Evolutionary conservation across 2,888 invertebrate genomes (phyloP), one percentile per base, ranked within the genome.

Genomic region (Parascotia fuliginaria): DNA sequence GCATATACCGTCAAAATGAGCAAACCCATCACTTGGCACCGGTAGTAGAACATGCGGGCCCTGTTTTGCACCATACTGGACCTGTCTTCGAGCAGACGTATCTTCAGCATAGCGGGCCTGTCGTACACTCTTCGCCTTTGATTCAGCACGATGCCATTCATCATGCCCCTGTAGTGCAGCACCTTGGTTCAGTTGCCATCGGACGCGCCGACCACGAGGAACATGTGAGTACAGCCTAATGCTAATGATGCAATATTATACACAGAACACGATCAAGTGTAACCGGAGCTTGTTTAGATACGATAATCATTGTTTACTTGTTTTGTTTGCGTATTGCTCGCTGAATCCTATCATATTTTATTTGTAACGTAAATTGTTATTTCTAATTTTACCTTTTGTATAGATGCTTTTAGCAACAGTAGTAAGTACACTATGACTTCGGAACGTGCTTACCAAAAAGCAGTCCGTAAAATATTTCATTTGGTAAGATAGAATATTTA

Each of bases 1-100:
- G 85, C 74, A 87, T 92, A 56, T 63, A 85, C 55, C 87, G 83
- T 37, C 89, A 90, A 51, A 85, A 89, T 57, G 83, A 89, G 28
- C 81, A 84, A 39, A 71, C 76, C n/a, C 65, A 70, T 16, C 82
- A 85, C 42, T 71, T 71, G 9, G 55, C 70, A 9, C 79, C 81
- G 0, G 47, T 81, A 0, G 60, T 76, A 24, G 79, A 73, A 29
- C 75, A 78, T 27, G 42, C 51, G 9, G 43, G 62, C 1, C 56
- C 55, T 0, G 28, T 71, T 12, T 31, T 65, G 5, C 70, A 66
- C 4, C 70, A 70, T 27, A 48, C 58, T 6, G 45, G 57, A 0
- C 67, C 65, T 0, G 49, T 64, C n/a, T 37, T 65, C 2, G 71
- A 70, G 37, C 76, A 67, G 29, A 41, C 65, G 1, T 71, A 64